Percentiles rank a stretch among this genome's conserved stretches.
These are phyloP conservation scores for Myiagra hebetior DNA, from an alignment of 2,113 vertebrate species.

Conservation along the genomic window DNA sequence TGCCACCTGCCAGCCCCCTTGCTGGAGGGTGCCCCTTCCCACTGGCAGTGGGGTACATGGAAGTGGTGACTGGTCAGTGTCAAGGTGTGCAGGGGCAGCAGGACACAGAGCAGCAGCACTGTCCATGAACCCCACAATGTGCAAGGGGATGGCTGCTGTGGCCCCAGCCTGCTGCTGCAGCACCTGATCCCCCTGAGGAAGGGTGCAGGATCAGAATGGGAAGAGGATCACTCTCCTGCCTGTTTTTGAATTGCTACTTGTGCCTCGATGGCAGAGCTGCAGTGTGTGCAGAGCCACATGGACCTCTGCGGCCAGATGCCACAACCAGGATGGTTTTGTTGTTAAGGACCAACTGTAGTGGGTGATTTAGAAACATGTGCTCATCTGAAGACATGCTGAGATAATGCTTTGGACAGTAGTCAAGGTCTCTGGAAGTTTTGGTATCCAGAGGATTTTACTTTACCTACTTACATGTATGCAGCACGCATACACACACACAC, in stretches of 20 bases:
- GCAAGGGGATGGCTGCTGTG: background rate
- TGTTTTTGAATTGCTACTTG: accelerated
- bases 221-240: background rate
- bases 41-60: accelerated
- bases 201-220: background rate
- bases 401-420: background rate
- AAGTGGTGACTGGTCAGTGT: background rate
- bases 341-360: background rate
- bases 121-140: accelerated
- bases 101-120: background rate
- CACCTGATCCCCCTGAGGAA: accelerated
- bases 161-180: background rate
- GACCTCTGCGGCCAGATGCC: background rate
- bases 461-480: background rate
- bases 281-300: accelerated
- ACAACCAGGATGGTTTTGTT: background rate
- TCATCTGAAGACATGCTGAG: background rate
- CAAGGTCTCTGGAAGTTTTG: background rate
- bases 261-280: background rate
- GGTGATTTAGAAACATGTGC: background rate
- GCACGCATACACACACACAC: too few relatives aligned
- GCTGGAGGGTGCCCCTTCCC: background rate
- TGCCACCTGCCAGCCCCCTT: background rate
- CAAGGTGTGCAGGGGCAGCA: background rate
- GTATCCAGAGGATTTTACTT: background rate